Percentiles rank a stretch among this genome's conserved stretches.
phyloP scores from a whole-genome alignment of 2,113 vertebrate species.

The Corythornis madagascariensis region DNA sequence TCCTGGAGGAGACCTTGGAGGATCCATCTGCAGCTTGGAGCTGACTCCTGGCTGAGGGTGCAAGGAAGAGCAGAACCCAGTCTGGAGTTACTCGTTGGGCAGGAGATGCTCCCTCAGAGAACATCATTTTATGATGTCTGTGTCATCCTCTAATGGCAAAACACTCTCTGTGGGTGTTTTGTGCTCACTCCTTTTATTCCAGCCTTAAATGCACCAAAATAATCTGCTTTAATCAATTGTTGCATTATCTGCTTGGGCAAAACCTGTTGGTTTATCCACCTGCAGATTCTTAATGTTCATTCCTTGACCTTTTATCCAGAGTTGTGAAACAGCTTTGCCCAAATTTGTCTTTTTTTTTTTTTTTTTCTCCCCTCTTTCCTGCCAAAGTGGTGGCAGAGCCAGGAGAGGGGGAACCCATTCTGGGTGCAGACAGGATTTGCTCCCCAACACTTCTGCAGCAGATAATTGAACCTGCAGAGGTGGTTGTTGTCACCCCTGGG shows the following conservation, averaged over 20 bases:
- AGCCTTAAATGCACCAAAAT: neutral
- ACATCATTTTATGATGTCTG: fast-evolving
- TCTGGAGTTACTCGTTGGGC: fast-evolving
- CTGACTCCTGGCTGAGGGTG: neutral
- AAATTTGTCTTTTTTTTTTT: neutral
- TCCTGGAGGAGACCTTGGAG: neutral
- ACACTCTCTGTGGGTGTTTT: neutral
- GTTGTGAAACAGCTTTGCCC: neutral
- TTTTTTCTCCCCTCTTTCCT: neutral
- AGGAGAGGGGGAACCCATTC: neutral
- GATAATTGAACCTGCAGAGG: neutral
- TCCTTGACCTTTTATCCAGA: neutral
- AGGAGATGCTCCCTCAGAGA: neutral
- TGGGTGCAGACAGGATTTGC: fast-evolving
- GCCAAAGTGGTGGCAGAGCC: neutral
- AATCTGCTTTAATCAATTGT: neutral
- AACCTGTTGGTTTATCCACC: neutral
- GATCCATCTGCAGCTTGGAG: fast-evolving
- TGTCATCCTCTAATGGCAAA: neutral
- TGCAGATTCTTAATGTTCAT: neutral
- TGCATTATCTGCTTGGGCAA: neutral
- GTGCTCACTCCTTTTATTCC: neutral
- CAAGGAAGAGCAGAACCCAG: neutral
- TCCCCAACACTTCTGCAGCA: neutral
- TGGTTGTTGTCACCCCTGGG: neutral